Base-by-base conservation (phyloP, 2,113 vertebrate species). In the Nibea albiflora region DNA sequence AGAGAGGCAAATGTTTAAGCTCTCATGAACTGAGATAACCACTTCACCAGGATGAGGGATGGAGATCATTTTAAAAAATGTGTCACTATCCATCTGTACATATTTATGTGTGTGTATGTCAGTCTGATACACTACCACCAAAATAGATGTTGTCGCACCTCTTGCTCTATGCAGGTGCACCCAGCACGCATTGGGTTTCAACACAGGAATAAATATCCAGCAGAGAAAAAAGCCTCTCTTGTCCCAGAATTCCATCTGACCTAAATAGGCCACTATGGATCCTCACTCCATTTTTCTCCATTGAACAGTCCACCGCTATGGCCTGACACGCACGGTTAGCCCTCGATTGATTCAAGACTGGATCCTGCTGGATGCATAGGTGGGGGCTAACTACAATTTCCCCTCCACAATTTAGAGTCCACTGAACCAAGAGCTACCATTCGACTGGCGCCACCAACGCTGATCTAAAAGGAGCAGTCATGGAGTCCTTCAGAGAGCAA, bases 181-280 rank as follows among this genome's bases (percentile, higher is more conserved):
- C 26, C 71, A 47, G 52, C 39, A 31, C 12, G 53, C 50, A 31
- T 11, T 11, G 17, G 24, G 70, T 78, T 66, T 58, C 58, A 22
- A 42, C 62, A 57, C 12, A 42, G 53, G 62, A 67, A 58, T 54
- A 78, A 76, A 84, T 60, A 64, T 56, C 70, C 74, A 83, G 73
- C 78, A 61, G 69, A 65, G 88, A n/a, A 78, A 84, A 81, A 84
- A 81, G 56, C 67, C 58, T 73, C 54, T 69, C 61, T 78, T 75
- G 77, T 82, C 79, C 83, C 83, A 90, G 72, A 90, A 90, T 86
- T 80, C 84, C 65, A 54, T 56, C 72, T 87, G 89, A 92, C 85
- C 86, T 78, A 87, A 84, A 87, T 80, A 88, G 65, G 75, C 57
- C 76, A 50, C 47, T 66, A 83, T 75, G 76, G 81, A 86, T 72